Base-by-base conservation (phyloP, 2,888 invertebrate species). In the Heliconius ethilla region DNA sequence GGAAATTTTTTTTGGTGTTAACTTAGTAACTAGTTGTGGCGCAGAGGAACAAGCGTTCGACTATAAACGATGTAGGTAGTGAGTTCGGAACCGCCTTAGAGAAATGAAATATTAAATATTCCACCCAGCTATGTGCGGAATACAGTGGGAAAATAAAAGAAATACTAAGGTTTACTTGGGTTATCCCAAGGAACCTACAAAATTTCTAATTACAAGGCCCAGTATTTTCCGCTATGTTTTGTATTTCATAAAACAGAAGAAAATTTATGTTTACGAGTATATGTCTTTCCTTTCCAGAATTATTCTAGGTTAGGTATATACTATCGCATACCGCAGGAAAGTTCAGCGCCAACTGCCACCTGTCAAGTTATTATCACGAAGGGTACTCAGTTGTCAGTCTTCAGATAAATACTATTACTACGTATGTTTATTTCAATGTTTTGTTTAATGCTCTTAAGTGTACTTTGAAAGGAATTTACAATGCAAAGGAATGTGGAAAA, bases 351-450 rank as follows among this genome's bases (percentile, higher is more conserved):
- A 15, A 63, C 27, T 27, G 63, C 7, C 15, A 63, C 7, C 27
- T 63, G 63, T 7, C 15, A 40, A 25, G 69, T 25, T 69, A 67
- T 40, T 67, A 69, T 69, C 25, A 45, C 40, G 45, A 69, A 69
- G 25, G 40, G 69, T 27, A 69, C 45, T 69, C 45, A 69, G 45
- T 45, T 69, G 69, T 45, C 40, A 69, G 45, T 45, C 40, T 69
- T 45, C 40, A 45, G 69, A 69, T 69, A 40, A 69, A 40, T 5
- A 11, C 67, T n/a, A 69, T 37, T 37, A 69, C 15, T 45, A 45
- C 25, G 25, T 40, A 51, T 45, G 40, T 69, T 69, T 7, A 45
- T 69, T 69, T 27, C 45, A 69, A 45, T 27, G 69, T 69, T 67
- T n/a, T 37, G n/a, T 37, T 37, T 67, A 67, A 67, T 37, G 5